phyloP scores from a whole-genome alignment of 2,888 invertebrate genomes.

The Uloborus plumipes region DNA sequence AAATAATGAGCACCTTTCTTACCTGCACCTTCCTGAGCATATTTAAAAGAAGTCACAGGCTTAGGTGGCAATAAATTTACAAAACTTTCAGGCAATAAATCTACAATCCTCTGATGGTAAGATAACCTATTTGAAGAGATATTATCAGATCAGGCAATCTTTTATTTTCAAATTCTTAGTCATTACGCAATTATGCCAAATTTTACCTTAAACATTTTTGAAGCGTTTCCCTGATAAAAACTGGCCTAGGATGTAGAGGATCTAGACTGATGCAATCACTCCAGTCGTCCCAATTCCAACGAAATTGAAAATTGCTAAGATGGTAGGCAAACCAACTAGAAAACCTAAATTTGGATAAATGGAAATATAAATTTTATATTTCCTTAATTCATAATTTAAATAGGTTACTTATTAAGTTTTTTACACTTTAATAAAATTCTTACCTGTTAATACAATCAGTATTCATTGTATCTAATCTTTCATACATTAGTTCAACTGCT shows the following conservation, averaged over 20 bases:
- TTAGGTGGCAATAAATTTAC: slow-evolving; percentile 85
- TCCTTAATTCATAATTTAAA: no score
- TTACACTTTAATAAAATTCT: neutral
- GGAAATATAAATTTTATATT: no score
- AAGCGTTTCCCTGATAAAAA: slow-evolving; percentile 93
- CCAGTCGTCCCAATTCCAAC: slow-evolving; percentile 99
- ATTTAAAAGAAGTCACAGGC: slow-evolving; percentile 91
- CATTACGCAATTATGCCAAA: neutral
- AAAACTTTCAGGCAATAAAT: slow-evolving; percentile 91
- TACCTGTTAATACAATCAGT: slow-evolving; percentile 93
- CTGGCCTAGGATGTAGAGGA: slow-evolving; percentile 90
- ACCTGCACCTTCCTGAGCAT: slow-evolving; percentile 90
- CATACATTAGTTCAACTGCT: slow-evolving; percentile 96
- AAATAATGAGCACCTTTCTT: slow-evolving; percentile 70
- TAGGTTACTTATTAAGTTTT: neutral
- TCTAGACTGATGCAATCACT: slow-evolving; percentile 87
- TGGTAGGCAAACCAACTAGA: slow-evolving; percentile 98
- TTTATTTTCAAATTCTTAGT: neutral
- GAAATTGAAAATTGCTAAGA: slow-evolving; percentile 98
- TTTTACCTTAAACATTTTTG: slow-evolving; percentile 87
- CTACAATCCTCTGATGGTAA: slow-evolving; percentile 92
- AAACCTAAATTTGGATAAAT: slow-evolving; percentile 77
- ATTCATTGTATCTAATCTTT: slow-evolving; percentile 97
- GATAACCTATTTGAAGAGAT: slow-evolving; percentile 76
- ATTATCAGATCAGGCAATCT: neutral